Percentiles rank a stretch among this genome's conserved stretches.
Evolutionary conservation across 2,113 vertebrate species (phyloP).

Genomic region (Cnemophilus loriae): DNA sequence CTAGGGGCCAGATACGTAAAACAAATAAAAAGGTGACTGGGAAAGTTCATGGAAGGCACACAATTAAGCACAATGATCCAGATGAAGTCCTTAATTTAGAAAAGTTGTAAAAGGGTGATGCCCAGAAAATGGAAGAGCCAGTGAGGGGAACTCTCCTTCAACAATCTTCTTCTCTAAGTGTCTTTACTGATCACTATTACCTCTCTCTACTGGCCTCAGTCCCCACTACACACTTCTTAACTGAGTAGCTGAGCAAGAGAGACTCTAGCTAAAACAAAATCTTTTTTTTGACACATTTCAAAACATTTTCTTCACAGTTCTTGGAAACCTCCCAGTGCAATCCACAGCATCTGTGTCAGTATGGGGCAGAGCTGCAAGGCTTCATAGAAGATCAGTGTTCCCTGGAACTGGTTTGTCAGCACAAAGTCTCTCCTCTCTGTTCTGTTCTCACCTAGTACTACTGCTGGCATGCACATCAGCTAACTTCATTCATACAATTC

Average conservation of each 20-base stretch:
- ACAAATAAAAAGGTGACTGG: not conserved
- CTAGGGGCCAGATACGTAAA: not conserved
- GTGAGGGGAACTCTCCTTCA: not conserved
- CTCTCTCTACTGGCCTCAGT: not conserved
- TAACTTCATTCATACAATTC: not conserved
- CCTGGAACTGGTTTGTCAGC: not conserved
- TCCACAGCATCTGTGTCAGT: not conserved
- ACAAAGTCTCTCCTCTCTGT: not conserved
- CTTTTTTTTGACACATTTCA: not conserved
- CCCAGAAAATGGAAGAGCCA: not conserved
- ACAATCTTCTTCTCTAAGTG: not conserved
- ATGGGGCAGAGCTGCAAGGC: not conserved
- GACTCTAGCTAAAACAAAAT: not conserved
- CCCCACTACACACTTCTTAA: not conserved
- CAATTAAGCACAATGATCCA: not conserved
- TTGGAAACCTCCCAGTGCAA: not conserved
- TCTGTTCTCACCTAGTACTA: not conserved
- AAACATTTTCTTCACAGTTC: not conserved
- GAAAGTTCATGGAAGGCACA: not conserved
- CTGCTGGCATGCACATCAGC: not conserved
- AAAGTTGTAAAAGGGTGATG: not conserved
- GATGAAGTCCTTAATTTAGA: not conserved
- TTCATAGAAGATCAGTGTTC: not conserved
- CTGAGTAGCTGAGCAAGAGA: not conserved
- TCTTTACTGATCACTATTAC: not conserved